Percentiles rank a stretch among this genome's conserved stretches.
Evolutionary conservation across 2,888 invertebrate genomes (phyloP).

Genomic region (Labia minor): DNA sequence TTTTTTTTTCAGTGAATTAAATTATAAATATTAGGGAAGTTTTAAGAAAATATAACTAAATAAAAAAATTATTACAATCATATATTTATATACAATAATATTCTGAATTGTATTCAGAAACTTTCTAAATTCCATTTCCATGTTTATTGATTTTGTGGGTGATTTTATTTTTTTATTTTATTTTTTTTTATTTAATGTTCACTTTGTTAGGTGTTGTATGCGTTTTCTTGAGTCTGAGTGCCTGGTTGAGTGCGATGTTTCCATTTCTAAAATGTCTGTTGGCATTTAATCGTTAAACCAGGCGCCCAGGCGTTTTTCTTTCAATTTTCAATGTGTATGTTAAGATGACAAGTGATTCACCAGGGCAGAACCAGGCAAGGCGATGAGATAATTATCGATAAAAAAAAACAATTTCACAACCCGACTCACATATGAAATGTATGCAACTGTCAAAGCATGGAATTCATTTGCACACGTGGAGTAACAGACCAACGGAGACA

Average conservation of each 20-base stretch:
- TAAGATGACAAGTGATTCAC: background rate
- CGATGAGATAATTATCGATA: slow-evolving; percentile 8
- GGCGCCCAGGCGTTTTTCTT: slow-evolving; percentile 13
- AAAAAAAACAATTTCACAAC: slow-evolving; percentile 13
- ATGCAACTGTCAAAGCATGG: background rate
- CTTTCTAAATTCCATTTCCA: too few species aligned
- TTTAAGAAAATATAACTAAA: too few species aligned
- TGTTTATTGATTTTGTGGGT: too few species aligned
- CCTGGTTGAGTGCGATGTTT: background rate
- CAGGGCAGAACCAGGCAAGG: background rate
- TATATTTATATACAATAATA: too few species aligned
- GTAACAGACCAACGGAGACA: background rate
- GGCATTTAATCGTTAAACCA: slow-evolving; percentile 13
- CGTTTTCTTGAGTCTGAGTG: too few species aligned
- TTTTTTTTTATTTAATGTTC: too few species aligned
- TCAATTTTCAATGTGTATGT: background rate
- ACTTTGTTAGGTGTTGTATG: too few species aligned
- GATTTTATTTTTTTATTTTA: too few species aligned
- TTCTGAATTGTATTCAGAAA: too few species aligned
- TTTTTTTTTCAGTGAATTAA: too few species aligned
- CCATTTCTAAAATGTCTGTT: background rate
- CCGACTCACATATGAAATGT: background rate
- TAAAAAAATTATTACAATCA: too few species aligned
- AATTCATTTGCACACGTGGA: background rate
- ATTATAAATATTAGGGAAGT: too few species aligned